Percentiles rank a stretch among this genome's conserved stretches.
phyloP scores from a whole-genome alignment of 2,888 invertebrate species.

The Lycophotia porphyrea region DNA sequence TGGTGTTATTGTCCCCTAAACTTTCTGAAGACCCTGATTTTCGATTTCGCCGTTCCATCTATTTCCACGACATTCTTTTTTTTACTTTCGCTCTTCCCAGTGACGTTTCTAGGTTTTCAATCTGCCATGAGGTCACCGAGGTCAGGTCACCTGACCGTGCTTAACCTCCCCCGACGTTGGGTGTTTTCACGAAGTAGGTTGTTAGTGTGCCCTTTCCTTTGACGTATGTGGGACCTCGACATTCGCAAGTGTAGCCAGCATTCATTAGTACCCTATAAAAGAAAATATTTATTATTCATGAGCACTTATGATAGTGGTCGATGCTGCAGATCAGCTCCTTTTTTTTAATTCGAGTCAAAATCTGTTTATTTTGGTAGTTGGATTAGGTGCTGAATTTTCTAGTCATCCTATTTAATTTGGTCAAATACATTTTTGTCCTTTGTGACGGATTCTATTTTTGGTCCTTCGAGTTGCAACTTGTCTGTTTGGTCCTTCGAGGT shows the following conservation, averaged over 20 bases:
- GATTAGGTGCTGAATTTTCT: neutral
- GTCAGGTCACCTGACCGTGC: slow-evolving; percentile 17
- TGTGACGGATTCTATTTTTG: neutral
- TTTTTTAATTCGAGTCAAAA: neutral
- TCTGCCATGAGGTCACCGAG: slow-evolving; percentile 31
- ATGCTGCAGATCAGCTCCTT: neutral
- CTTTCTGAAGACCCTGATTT: slow-evolving; percentile 25
- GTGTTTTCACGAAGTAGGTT: slow-evolving; percentile 97
- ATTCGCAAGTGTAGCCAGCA: slow-evolving; percentile 96
- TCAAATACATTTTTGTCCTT: neutral
- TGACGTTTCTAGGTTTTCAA: slow-evolving; percentile 43
- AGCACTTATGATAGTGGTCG: neutral
- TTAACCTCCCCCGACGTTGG: slow-evolving; percentile 85
- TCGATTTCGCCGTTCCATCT: slow-evolving; percentile 14
- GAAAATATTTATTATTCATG: neutral
- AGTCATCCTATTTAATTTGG: neutral
- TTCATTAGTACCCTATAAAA: slow-evolving; percentile 93
- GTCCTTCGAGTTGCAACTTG: neutral
- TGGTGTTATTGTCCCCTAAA: neutral
- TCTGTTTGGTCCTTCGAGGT: neutral
- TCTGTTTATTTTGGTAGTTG: neutral
- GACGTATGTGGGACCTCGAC: slow-evolving; percentile 97
- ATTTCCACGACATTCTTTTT: neutral
- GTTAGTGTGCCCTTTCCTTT: slow-evolving; percentile 98
- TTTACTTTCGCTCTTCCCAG: slow-evolving; percentile 16